These are phyloP conservation scores for Lophotis ruficrista DNA, from an alignment of 2,113 vertebrate species.

Conservation along the genomic window DNA sequence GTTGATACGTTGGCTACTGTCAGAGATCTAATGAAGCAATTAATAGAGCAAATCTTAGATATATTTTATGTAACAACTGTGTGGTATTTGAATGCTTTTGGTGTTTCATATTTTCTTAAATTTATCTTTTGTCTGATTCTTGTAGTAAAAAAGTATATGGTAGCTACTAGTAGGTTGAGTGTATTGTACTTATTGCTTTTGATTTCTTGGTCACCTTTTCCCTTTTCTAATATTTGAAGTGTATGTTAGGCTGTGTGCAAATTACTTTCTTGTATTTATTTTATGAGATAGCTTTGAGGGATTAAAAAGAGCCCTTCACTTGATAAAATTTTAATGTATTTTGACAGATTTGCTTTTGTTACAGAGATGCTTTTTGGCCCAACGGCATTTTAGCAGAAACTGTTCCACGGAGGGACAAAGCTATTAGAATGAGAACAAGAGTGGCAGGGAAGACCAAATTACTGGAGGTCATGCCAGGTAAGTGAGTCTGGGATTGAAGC, in stretches of 20 bases:
- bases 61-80: neutral
- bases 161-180: neutral
- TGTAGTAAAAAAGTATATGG: neutral
- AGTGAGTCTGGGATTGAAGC: conserved; percentile 4
- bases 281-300: neutral
- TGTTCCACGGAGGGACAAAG: conserved; percentile 89
- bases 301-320: neutral
- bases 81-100: neutral
- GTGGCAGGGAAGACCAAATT: conserved; percentile 95
- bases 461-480: conserved; percentile 97
- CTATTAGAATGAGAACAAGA: conserved; percentile 93
- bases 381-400: conserved; percentile 96
- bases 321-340: conserved; percentile 4
- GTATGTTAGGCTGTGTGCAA: neutral
- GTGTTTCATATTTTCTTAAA: neutral
- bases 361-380: conserved; percentile 97
- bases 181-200: neutral
- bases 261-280: neutral
- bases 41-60: neutral
- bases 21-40: neutral
- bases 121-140: neutral
- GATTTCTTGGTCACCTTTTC: neutral
- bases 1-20: neutral
- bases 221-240: neutral
- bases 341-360: conserved; percentile 52